Evolutionary conservation across 2,888 invertebrate genomes (phyloP), one percentile per base, ranked within the genome.

Genomic region (Phortica magna): DNA sequence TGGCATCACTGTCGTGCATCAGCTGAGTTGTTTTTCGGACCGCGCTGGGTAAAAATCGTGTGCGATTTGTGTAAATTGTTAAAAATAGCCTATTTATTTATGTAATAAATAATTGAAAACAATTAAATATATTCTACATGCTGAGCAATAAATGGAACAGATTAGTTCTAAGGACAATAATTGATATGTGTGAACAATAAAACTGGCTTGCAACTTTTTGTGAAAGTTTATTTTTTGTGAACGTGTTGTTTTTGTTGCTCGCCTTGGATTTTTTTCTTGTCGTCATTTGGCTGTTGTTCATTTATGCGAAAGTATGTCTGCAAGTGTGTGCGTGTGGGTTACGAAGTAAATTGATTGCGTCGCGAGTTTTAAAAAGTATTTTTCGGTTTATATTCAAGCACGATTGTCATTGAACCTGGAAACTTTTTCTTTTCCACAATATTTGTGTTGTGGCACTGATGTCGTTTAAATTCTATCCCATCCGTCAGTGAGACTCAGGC

Each of bases 201-300:
- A 31, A 31, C 31, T 31, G 31, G 31, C 31, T 31, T 2, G 31
- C 31, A 4, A 31, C 31, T 55, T 76, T 71, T 76, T 76, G 76
- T 76, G 76, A 76, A 76, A 76, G 76, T 76, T 76, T 71, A 59
- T 68, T 74, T 74, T 74, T 74, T 10, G 19, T 73, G 73, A 48
- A 19, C 53, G 14, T 43, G 70, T 14, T 70, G 59, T 59, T 75
- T 14, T 70, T 75, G 57, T 75, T 70, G 41, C 14, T 75, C 61
- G 65, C 73, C 73, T 74, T 74, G 73, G 73, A 74, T 53, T 74
- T 74, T 42, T 74, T 48, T 48, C 48, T 48, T 48, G 48, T 48
- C 48, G 9, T 48, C 48, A 14, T 61, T 61, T 17, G 61, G 17
- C 10, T 61, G 10, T 4, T 61, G 17, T 61, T n/a, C n/a, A 6